Conservation (phyloP, 1,140 invertebrate genomes). For the Drosophila seguyi region DNA sequence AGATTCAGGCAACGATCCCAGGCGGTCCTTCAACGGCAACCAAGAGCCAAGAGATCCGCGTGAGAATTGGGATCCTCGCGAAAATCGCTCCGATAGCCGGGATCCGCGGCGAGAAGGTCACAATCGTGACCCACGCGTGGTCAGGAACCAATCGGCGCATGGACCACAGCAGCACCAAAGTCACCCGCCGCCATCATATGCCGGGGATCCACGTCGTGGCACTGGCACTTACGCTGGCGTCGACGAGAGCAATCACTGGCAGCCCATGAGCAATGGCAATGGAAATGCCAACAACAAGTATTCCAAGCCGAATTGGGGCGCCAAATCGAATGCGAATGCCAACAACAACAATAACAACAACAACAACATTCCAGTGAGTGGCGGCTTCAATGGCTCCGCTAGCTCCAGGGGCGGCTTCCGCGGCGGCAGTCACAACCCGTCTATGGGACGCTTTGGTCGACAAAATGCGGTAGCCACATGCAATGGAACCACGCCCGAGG, state of each 20-base stretch:
- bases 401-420: constrained; percentile 3
- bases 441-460: background rate
- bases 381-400: background rate
- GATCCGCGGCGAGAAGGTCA: background rate
- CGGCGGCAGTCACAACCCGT: background rate
- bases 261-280: background rate
- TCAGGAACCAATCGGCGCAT: background rate
- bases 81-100: background rate
- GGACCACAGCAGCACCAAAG: background rate
- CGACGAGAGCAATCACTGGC: constrained; percentile 21
- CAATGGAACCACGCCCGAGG: background rate
- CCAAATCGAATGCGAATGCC: background rate
- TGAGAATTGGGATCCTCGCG: background rate
- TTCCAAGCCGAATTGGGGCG: background rate
- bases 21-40: background rate
- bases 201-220: constrained; percentile 6
- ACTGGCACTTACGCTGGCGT: background rate
- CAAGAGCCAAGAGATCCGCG: constrained; percentile 3
- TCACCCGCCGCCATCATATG: background rate
- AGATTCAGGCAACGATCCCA: background rate
- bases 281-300: background rate
- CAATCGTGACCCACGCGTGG: constrained; percentile 16
- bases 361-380: background rate
- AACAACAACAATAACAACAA: background rate
- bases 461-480: background rate